Evolutionary conservation across 2,113 vertebrate species (phyloP).

Genomic region (Herpailurus yagouaroundi): DNA sequence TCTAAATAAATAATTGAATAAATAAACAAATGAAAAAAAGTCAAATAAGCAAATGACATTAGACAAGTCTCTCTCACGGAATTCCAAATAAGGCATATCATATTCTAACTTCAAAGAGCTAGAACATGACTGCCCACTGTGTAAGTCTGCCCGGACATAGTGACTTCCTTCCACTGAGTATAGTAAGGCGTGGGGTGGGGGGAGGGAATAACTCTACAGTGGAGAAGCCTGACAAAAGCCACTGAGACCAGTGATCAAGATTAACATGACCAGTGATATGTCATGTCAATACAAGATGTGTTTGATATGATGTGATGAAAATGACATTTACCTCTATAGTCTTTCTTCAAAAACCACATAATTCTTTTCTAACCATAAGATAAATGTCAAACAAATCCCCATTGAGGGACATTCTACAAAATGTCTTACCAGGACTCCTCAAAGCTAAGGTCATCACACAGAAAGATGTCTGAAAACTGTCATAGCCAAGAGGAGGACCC

Average conservation of each 20-base stretch:
- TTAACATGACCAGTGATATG: neutral
- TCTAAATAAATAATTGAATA: neutral
- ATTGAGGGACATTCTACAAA: neutral
- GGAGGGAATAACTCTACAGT: fast-evolving
- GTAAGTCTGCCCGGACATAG: too few relatives aligned
- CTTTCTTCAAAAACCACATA: neutral
- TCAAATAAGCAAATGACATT: neutral
- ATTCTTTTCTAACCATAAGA: neutral
- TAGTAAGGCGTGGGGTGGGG: fast-evolving
- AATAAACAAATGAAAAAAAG: neutral
- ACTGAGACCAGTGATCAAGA: neutral
- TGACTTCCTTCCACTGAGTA: neutral
- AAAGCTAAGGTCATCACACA: neutral
- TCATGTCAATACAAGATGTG: neutral
- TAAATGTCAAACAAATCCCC: neutral
- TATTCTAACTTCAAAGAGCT: neutral
- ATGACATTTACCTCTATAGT: neutral
- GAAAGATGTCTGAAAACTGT: neutral
- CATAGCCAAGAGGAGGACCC: neutral
- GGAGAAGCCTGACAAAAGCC: neutral
- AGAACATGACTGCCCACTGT: fast-evolving
- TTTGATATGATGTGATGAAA: neutral
- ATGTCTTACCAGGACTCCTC: neutral
- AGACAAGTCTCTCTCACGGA: neutral
- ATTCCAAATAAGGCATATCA: neutral